These are phyloP conservation scores for Tiaroga cobitis DNA, from an alignment of 2,797 vertebrate genomes.

Conservation along the genomic window DNA sequence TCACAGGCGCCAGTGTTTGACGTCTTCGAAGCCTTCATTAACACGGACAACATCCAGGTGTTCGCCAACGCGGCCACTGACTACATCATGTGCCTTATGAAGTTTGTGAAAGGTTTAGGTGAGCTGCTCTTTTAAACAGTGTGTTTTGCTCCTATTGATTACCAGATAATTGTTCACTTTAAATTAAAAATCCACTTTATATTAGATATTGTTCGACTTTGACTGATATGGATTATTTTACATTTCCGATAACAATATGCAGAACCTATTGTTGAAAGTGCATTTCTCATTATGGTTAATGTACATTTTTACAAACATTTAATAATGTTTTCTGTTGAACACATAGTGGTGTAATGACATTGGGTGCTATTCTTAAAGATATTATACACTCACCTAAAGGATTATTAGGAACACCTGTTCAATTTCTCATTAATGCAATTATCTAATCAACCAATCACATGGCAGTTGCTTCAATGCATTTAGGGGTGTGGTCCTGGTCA, in stretches of 20 bases:
- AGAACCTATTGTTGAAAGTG: background rate
- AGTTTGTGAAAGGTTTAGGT: slow-evolving; percentile 98
- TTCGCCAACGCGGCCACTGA: slow-evolving; percentile 97
- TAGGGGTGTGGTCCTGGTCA: no score
- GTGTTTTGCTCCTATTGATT: background rate
- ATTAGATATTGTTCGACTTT: background rate
- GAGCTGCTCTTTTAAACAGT: slow-evolving; percentile 50
- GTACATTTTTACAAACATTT: background rate
- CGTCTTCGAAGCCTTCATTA: slow-evolving; percentile 97
- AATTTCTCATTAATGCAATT: no score
- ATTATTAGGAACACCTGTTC: no score
- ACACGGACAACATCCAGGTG: slow-evolving; percentile 97
- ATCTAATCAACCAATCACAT: no score
- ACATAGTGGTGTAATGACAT: background rate
- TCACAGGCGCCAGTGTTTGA: slow-evolving; percentile 95
- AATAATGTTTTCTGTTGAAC: background rate
- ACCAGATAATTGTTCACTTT: background rate
- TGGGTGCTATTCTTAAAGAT: background rate
- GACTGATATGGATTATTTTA: background rate
- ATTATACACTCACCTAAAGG: no score
- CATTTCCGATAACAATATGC: background rate
- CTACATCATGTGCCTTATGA: slow-evolving; percentile 99
- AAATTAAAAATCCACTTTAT: background rate
- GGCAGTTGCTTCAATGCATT: no score
- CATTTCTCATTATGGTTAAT: background rate